A percentile compares a stretch with the other conserved stretches of the same genome.
phyloP scores from a whole-genome alignment of 2,888 invertebrate species.

The Acanthosoma haemorrhoidale region DNA sequence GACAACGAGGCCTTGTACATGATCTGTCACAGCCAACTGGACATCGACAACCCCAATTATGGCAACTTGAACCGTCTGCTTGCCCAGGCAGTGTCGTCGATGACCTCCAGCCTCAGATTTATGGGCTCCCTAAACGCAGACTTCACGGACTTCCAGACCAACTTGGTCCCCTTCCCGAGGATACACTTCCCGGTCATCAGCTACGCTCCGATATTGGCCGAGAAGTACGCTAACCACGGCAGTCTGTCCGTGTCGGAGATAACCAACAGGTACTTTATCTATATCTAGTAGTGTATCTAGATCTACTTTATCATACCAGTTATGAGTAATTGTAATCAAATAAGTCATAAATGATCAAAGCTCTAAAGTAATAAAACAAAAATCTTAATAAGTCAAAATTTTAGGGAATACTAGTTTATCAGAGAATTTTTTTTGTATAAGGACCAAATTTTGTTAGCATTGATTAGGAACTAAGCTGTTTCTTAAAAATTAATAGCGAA shows the following conservation, averaged over 20 bases:
- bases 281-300: no score
- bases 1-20: slow-evolving; percentile 95
- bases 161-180: slow-evolving; percentile 84
- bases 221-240: slow-evolving; percentile 67
- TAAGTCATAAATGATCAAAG: no score
- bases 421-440: no score
- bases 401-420: no score
- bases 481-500: no score
- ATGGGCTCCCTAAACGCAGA: slow-evolving; percentile 71
- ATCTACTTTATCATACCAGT: no score
- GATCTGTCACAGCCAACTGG: slow-evolving; percentile 77
- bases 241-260: slow-evolving; percentile 67
- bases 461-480: no score
- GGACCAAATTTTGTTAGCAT: no score
- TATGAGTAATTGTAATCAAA: no score
- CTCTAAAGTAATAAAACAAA: no score
- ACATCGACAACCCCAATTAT: slow-evolving; percentile 77
- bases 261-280: slow-evolving; percentile 32
- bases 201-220: slow-evolving; percentile 67
- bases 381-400: no score
- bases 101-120: slow-evolving; percentile 81
- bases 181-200: slow-evolving; percentile 81
- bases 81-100: slow-evolving; percentile 61
- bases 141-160: slow-evolving; percentile 59
- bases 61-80: slow-evolving; percentile 78